These are phyloP conservation scores for Phyto melanocephala DNA, from an alignment of 2,888 invertebrate species.

Conservation along the genomic window DNA sequence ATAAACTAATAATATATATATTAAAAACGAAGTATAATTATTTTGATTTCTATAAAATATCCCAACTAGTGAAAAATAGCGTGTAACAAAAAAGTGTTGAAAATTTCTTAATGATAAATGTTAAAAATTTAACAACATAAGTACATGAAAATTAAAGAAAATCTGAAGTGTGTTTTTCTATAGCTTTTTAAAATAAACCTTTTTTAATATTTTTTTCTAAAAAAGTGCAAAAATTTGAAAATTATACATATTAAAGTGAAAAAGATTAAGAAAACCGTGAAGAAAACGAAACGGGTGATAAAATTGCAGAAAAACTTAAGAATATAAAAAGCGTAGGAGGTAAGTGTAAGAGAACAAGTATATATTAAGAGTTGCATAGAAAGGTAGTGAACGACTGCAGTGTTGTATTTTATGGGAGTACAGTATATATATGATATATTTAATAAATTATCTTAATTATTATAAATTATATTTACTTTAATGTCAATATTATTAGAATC, in stretches of 20 bases:
- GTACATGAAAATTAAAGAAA: neutral
- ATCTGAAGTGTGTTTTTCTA: too few species aligned
- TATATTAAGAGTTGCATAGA: constrained; percentile 25
- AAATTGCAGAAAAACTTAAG: constrained; percentile 17
- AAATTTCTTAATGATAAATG: neutral
- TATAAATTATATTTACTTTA: too few species aligned
- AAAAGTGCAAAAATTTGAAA: constrained; percentile 8
- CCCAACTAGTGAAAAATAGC: neutral
- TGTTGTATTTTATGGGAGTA: neutral
- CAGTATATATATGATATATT: neutral
- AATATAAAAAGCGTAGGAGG: constrained; percentile 59
- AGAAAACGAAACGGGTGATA: constrained; percentile 44
- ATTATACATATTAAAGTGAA: neutral
- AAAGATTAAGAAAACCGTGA: constrained; percentile 7
- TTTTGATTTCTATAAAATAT: neutral
- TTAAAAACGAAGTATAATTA: neutral
- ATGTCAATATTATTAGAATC: too few species aligned
- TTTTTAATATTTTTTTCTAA: neutral
- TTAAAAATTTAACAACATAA: neutral
- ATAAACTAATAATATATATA: neutral
- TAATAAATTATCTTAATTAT: neutral
- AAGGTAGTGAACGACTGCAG: constrained; percentile 14
- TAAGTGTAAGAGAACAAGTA: constrained; percentile 47
- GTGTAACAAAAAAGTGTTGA: neutral
- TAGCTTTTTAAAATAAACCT: too few species aligned